A percentile compares a stretch with the other conserved stretches of the same genome.
phyloP scores from a whole-genome alignment of 1,140 invertebrate genomes.

The Manduca sexta region DNA sequence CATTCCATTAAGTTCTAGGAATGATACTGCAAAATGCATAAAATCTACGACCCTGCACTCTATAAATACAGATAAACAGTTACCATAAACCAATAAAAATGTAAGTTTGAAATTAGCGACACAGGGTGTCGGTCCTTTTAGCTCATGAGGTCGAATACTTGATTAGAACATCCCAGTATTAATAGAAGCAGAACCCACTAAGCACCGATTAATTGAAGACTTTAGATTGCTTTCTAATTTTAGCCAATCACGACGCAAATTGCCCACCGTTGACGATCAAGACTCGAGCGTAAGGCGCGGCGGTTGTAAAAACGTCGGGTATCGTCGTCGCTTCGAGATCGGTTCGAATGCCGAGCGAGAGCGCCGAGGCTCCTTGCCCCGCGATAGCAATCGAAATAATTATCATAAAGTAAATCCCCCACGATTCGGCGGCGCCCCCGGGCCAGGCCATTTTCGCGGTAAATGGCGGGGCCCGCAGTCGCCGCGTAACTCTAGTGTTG shows the following conservation, averaged over 20 bases:
- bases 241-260: constrained; percentile 30
- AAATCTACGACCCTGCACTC: neutral
- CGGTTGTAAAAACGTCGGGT: too few relatives aligned
- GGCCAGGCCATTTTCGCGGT: constrained; percentile 26
- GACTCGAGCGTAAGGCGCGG: too few relatives aligned
- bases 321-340: constrained; percentile 22
- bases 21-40: constrained; percentile 26
- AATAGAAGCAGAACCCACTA: neutral
- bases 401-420: constrained; percentile 66
- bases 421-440: constrained; percentile 47
- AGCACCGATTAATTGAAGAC: constrained; percentile 11
- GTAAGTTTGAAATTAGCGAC: too few relatives aligned
- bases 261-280: constrained; percentile 12
- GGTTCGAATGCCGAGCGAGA: constrained; percentile 14
- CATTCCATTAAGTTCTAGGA: constrained; percentile 51
- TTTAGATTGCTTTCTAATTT: constrained; percentile 19
- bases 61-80: too few relatives aligned
- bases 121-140: too few relatives aligned
- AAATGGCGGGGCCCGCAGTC: constrained; percentile 30
- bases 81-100: too few relatives aligned
- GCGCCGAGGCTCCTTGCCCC: constrained; percentile 33
- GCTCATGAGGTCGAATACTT: too few relatives aligned
- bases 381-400: constrained; percentile 63
- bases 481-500: neutral
- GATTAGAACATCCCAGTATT: too few relatives aligned